Percentiles rank a stretch among this genome's conserved stretches.
Conservation (phyloP, 2,797 vertebrate species). For the Sebastes minor region DNA sequence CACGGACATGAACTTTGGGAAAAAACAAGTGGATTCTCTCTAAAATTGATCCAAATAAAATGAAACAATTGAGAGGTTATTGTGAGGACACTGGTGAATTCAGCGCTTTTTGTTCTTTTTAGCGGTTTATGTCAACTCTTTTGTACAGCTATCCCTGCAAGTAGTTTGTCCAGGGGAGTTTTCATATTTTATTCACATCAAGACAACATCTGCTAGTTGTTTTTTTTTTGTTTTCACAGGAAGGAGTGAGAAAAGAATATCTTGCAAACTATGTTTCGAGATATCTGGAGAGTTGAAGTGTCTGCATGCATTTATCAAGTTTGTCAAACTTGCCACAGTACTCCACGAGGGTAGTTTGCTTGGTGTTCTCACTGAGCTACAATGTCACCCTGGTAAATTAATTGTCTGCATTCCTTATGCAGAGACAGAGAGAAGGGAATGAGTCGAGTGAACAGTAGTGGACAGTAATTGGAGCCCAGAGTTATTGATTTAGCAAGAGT, state of each 20-base stretch:
- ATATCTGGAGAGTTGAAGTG: constrained; percentile 26
- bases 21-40: not conserved
- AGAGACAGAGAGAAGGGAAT: constrained; percentile 31
- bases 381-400: constrained; percentile 68
- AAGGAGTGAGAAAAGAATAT: constrained; percentile 23
- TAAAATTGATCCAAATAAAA: constrained; percentile 18
- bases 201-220: constrained; percentile 3
- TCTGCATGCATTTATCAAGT: constrained; percentile 41
- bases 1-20: not conserved
- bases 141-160: constrained; percentile 2
- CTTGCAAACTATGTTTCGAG: constrained; percentile 16
- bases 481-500: constrained; percentile 73
- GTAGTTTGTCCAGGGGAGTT: constrained; percentile 26
- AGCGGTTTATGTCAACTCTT: constrained; percentile 11
- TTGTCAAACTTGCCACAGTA: constrained; percentile 44
- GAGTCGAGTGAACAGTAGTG: constrained; percentile 52
- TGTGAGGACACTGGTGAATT: constrained; percentile 23
- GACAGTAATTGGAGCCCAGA: constrained; percentile 68
- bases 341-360: not conserved
- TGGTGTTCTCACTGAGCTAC: constrained; percentile 23
- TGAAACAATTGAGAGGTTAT: constrained; percentile 18
- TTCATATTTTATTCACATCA: constrained; percentile 47
- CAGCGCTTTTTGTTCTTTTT: constrained; percentile 10
- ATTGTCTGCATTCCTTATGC: constrained; percentile 55
- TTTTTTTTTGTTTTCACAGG: not conserved